Conservation (phyloP, 2,888 invertebrate genomes). For the Taphrorychus bicolor region DNA sequence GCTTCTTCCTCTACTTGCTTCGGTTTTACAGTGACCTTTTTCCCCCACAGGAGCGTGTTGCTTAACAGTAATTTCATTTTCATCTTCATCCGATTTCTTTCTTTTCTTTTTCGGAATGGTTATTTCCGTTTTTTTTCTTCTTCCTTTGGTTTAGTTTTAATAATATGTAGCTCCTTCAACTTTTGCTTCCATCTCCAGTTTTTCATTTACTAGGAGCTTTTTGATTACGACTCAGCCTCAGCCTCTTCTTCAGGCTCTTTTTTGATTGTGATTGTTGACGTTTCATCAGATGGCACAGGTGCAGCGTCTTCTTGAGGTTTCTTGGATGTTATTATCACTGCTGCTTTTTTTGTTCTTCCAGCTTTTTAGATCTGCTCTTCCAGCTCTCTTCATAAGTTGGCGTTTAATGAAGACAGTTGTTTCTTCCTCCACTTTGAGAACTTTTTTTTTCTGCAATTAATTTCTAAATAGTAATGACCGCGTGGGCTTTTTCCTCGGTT, state of each 20-base stretch:
- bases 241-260: too few relatives aligned
- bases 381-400: conserved; percentile 43
- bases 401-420: conserved; percentile 5
- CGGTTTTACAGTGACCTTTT: conserved; percentile 10
- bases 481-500: conserved; percentile 32
- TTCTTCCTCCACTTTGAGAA: conserved; percentile 10
- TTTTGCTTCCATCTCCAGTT: neutral
- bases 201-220: conserved; percentile 23
- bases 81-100: conserved; percentile 53
- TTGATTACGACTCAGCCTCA: too few relatives aligned
- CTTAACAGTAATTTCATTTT: conserved; percentile 43
- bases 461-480: conserved; percentile 51
- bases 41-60: conserved; percentile 48
- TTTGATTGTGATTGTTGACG: conserved; percentile 49
- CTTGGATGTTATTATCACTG: conserved; percentile 50
- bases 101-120: conserved; percentile 34
- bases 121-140: conserved; percentile 17
- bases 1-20: conserved; percentile 57
- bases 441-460: neutral
- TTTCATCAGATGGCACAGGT: conserved; percentile 25
- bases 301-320: neutral
- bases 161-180: too few relatives aligned
- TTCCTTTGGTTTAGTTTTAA: conserved; percentile 49
- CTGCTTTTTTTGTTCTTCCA: conserved; percentile 27
- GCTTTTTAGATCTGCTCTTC: too few relatives aligned